Evolutionary conservation across 2,797 vertebrate species (phyloP).

Genomic region (Orientallactaga sibirica): DNA sequence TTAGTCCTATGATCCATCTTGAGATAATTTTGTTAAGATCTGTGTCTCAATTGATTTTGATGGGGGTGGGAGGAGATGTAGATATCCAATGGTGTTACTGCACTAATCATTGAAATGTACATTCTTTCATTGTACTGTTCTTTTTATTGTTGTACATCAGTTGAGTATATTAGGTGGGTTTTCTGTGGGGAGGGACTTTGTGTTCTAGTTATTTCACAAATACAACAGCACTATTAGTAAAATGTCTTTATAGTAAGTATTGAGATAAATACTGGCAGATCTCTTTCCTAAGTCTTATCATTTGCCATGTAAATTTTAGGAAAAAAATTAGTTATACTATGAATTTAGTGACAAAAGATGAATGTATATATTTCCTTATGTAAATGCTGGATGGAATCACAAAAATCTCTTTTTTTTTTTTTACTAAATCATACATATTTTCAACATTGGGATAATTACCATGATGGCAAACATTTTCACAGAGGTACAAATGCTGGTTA

Average conservation of each 20-base stretch:
- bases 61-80: neutral
- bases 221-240: neutral
- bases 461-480: neutral
- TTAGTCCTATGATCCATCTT: neutral
- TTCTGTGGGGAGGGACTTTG: neutral
- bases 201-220: neutral
- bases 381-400: neutral
- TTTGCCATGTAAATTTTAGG: neutral
- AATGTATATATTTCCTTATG: neutral
- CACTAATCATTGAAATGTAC: neutral
- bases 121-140: neutral
- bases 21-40: neutral
- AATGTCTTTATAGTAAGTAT: neutral
- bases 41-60: neutral
- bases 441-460: neutral
- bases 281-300: neutral
- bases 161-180: neutral
- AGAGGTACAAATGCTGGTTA: neutral
- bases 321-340: neutral
- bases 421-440: neutral
- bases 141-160: neutral
- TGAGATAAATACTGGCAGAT: neutral
- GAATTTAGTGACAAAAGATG: neutral
- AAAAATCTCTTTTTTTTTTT: neutral
- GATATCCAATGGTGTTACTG: neutral